These are phyloP conservation scores for Periophthalmodon schlosseri DNA, from an alignment of 2,113 vertebrate genomes.

Conservation along the genomic window DNA sequence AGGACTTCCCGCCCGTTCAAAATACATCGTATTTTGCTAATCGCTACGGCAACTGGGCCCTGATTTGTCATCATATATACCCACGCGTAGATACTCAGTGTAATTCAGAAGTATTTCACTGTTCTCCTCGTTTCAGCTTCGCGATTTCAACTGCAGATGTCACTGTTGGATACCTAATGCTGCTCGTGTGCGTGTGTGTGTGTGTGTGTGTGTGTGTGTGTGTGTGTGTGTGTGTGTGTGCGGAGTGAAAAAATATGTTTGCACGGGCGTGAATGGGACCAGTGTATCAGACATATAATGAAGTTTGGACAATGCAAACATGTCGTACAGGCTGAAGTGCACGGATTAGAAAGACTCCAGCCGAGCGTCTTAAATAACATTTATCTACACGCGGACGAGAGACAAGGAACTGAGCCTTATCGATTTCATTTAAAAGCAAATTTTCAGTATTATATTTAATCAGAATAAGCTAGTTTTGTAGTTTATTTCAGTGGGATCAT, in stretches of 20 bases:
- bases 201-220: not conserved
- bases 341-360: slow-evolving; percentile 29
- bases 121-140: no score
- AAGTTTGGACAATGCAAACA: slow-evolving; percentile 40
- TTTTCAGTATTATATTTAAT: not conserved
- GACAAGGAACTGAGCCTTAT: not conserved
- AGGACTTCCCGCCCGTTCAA: no score
- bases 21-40: no score
- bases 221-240: slow-evolving; percentile 14
- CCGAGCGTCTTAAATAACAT: slow-evolving; percentile 25
- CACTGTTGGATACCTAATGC: slow-evolving; percentile 77
- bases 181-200: slow-evolving; percentile 9
- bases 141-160: slow-evolving; percentile 72
- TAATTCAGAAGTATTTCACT: no score
- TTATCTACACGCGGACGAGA: not conserved
- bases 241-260: slow-evolving; percentile 28
- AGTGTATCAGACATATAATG: slow-evolving; percentile 34
- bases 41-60: no score
- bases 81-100: no score
- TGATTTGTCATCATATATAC: no score
- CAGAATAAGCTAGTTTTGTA: not conserved
- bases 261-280: slow-evolving; percentile 43
- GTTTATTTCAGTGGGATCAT: not conserved
- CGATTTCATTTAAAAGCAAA: slow-evolving; percentile 5
- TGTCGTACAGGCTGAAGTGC: not conserved